Evolutionary conservation across 2,113 vertebrate genomes (phyloP).

Genomic region (Erythrolamprus reginae): DNA sequence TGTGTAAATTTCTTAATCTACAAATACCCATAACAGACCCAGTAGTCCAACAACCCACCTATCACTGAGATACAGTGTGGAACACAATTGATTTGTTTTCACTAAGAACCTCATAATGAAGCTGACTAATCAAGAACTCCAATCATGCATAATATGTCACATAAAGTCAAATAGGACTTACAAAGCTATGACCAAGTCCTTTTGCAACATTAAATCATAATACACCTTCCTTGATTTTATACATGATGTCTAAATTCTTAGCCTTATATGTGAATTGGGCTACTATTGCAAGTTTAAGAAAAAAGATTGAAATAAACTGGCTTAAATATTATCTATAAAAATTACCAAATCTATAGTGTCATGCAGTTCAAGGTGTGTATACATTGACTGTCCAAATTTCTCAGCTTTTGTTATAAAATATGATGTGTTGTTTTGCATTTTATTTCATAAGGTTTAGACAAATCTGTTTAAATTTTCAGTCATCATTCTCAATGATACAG

Average conservation of each 20-base stretch:
- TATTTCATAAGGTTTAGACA: not conserved
- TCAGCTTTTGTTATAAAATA: not conserved
- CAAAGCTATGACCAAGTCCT: not conserved
- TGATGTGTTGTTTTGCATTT: not conserved
- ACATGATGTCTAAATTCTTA: not conserved
- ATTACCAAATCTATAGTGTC: not conserved
- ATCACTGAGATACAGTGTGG: not conserved
- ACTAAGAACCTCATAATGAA: not conserved
- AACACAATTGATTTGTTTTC: not conserved
- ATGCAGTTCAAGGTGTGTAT: not conserved
- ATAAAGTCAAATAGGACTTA: not conserved
- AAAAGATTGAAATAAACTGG: not conserved
- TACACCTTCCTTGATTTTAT: not conserved
- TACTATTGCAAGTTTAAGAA: not conserved
- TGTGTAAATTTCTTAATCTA: not conserved
- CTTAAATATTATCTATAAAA: not conserved
- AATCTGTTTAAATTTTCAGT: not conserved
- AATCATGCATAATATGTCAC: not conserved
- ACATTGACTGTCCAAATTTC: not conserved
- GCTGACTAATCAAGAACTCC: not conserved
- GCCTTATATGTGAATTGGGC: not conserved
- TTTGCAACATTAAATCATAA: not conserved
- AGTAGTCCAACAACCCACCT: not conserved
- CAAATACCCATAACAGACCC: not conserved
- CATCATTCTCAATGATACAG: not conserved